Base-by-base conservation (phyloP, 2,888 invertebrate species). In the Eupithecia exiguata region DNA sequence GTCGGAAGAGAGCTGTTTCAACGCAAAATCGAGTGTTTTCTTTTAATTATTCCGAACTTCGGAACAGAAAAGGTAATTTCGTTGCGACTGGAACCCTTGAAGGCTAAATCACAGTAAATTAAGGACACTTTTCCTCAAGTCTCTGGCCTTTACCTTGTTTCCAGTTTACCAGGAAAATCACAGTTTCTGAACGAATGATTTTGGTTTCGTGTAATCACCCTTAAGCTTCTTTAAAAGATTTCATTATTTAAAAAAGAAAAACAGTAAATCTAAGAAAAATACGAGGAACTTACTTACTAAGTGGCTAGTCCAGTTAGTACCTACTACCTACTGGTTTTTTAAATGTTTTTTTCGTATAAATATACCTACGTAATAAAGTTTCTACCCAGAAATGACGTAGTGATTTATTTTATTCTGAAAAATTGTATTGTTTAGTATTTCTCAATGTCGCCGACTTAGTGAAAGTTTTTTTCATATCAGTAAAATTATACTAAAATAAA, bases 101-200 rank as follows among this genome's bases (percentile, higher is more conserved):
- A 69, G 62, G 77, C 63, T 76, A 77, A 79, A 79, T 78, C 77
- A 75, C 72, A 69, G 72, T 63, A 63, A 76, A 76, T 79, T 75
- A 70, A 67, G 68, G 76, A 77, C 70, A 77, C 76, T 75, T 78
- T 78, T 77, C 72, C 76, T 77, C 68, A 66, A 73, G 69, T 43
- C 40, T 63, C 72, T 68, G 68, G 71, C 69, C 62, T 68, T 73
- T 78, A 68, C 75, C 76, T 80, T 78, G 65, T 71, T 71, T 74
- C 30, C 65, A 68, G 65, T 72, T 77, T 75, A 75, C 68, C 68
- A 40, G 76, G 75, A 75, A 78, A 79, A 76, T 78, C 77, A 68
- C 63, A 58, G 66, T 70, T 53, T 46, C n/a, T 66, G 6, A 43
- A 69, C 43, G 43, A 73, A 69, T 73, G 43, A 30, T 69, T 63